Evolutionary conservation across 2,888 invertebrate species (phyloP).

Genomic region (Willowsia nigromaculata): DNA sequence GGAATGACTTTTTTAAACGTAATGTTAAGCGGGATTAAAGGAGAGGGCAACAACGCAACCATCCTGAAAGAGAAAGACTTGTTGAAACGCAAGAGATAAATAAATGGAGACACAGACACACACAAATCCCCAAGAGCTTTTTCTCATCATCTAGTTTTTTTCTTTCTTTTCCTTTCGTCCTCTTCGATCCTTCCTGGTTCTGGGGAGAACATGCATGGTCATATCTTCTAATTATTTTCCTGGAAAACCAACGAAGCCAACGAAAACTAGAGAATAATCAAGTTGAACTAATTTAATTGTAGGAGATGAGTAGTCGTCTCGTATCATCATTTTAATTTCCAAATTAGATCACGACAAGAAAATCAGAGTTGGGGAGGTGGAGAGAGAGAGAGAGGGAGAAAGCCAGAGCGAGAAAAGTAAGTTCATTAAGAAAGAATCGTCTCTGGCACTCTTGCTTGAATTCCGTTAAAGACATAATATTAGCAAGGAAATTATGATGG

Average conservation of each 20-base stretch:
- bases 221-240: neutral
- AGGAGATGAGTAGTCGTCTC: conserved; percentile 6
- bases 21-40: neutral
- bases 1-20: neutral
- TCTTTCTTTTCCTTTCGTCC: neutral
- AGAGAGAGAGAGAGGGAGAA: neutral
- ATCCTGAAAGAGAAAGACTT: neutral
- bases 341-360: conserved; percentile 27
- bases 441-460: neutral
- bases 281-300: conserved; percentile 36
- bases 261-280: conserved; percentile 23
- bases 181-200: too few species aligned
- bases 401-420: conserved; percentile 1
- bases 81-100: neutral
- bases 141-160: neutral
- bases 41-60: too few species aligned
- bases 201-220: neutral
- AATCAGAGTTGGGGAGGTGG: neutral
- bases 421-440: conserved; percentile 4
- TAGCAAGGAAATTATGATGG: conserved; percentile 30
- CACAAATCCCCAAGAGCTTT: conserved; percentile 1
- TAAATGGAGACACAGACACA: too few species aligned
- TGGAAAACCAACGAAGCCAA: neutral
- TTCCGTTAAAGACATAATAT: conserved; percentile 15
- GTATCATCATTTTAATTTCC: conserved; percentile 20